phyloP scores from a whole-genome alignment of 2,113 vertebrate genomes.

The Larimichthys crocea region DNA sequence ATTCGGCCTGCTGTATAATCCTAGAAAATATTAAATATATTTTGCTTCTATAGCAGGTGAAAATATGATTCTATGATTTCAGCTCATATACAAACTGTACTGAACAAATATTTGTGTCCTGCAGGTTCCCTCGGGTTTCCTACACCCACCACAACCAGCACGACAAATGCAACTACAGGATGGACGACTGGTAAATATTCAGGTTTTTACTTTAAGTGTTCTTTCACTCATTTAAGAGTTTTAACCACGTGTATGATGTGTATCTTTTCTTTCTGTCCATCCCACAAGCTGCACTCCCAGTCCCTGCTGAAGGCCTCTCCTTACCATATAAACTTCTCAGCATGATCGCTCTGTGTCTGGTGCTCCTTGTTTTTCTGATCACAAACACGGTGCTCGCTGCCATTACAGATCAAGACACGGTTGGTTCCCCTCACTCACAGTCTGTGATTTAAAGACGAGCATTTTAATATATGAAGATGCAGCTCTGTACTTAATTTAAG shows the following conservation, averaged over 20 bases:
- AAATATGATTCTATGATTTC: not conserved
- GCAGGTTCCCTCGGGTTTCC: conserved; percentile 76
- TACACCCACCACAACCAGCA: not conserved
- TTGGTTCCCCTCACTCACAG: conserved; percentile 33
- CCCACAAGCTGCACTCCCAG: not conserved
- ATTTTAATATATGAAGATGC: too few relatives aligned
- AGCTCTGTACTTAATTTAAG: too few relatives aligned
- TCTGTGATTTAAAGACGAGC: not conserved
- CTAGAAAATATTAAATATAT: not conserved
- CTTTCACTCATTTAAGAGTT: not conserved
- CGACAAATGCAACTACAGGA: not conserved
- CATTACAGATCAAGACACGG: conserved; percentile 64
- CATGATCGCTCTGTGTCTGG: conserved; percentile 40
- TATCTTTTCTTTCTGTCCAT: not conserved
- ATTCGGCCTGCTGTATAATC: not conserved
- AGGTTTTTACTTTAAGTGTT: not conserved
- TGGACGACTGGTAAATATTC: conserved; percentile 37
- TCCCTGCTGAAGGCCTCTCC: accelerated
- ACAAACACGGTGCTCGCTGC: conserved; percentile 68
- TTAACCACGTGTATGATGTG: not conserved
- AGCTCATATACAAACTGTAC: not conserved
- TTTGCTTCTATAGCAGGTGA: not conserved
- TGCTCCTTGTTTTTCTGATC: conserved; percentile 70
- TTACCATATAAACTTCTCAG: conserved; percentile 23
- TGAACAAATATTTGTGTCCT: not conserved